Evolutionary conservation across 2,888 invertebrate species (phyloP).

Genomic region (Enchytraeus crypticus): DNA sequence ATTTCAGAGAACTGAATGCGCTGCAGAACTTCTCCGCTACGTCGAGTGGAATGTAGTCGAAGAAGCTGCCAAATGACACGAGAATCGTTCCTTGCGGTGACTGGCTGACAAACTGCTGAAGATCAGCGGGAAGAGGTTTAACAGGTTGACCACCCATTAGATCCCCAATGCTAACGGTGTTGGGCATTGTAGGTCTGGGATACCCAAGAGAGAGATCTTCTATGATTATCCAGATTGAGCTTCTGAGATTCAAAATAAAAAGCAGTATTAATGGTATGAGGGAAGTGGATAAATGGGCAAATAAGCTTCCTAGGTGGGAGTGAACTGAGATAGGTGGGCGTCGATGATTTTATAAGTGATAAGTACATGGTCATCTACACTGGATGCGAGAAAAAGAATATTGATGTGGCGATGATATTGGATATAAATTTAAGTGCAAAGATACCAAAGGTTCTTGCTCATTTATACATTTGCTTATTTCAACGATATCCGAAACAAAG

Average conservation of each 20-base stretch:
- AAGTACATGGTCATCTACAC: too few species aligned
- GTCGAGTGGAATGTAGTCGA: constrained; percentile 2
- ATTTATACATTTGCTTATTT: too few species aligned
- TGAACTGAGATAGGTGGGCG: too few species aligned
- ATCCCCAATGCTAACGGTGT: constrained; percentile 28
- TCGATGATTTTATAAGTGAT: too few species aligned
- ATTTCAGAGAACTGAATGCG: background rate
- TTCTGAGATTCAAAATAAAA: constrained; percentile 1
- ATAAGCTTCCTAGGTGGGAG: too few species aligned
- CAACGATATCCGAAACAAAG: too few species aligned
- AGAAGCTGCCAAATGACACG: constrained; percentile 5
- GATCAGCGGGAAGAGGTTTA: background rate
- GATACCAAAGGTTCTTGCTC: too few species aligned
- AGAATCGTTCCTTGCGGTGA: constrained; percentile 4
- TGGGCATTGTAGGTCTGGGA: constrained; percentile 25
- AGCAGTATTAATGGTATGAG: background rate
- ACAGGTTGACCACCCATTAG: constrained; percentile 10
- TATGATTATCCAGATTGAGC: constrained; percentile 24
- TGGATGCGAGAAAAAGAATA: too few species aligned
- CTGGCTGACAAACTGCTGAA: constrained; percentile 4
- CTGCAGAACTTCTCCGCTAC: background rate
- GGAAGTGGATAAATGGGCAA: background rate
- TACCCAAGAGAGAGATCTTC: constrained; percentile 26
- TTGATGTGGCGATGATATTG: too few species aligned
- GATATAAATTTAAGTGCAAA: too few species aligned